These are phyloP conservation scores for Rhincodon typus DNA, from an alignment of 2,797 vertebrate genomes.

Conservation along the genomic window DNA sequence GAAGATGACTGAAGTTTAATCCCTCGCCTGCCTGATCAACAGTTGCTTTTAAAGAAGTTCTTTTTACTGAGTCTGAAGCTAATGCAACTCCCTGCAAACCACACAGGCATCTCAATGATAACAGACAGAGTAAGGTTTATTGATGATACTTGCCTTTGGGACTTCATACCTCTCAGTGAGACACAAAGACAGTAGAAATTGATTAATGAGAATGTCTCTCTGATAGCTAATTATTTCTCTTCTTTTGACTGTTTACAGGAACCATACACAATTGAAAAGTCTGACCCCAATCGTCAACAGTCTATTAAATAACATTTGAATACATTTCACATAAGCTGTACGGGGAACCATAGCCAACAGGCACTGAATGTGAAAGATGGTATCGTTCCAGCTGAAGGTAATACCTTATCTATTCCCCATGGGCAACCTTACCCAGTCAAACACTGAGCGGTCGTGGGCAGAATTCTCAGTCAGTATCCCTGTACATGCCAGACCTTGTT, in stretches of 20 bases:
- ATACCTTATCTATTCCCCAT: neutral
- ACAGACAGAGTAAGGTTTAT: neutral
- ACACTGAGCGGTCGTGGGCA: neutral
- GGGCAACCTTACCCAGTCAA: neutral
- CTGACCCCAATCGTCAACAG: neutral
- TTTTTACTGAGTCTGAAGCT: neutral
- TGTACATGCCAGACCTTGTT: neutral
- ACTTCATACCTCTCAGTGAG: neutral
- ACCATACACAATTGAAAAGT: conserved; percentile 1
- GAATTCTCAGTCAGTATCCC: neutral
- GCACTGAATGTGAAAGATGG: neutral
- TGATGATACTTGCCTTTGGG: neutral
- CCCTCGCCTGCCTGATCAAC: neutral
- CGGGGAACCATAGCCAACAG: neutral
- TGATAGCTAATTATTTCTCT: neutral
- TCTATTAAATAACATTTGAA: conserved; percentile 17
- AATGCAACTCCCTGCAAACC: neutral
- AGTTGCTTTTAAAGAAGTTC: neutral
- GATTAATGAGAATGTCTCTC: conserved; percentile 1
- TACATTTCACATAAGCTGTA: neutral
- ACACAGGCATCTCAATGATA: no score
- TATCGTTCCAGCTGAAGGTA: neutral
- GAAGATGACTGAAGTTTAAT: neutral
- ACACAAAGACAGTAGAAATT: neutral
- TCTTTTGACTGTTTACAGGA: neutral